phyloP scores from a whole-genome alignment of 2,797 vertebrate species.

The Knipowitschia caucasica region DNA sequence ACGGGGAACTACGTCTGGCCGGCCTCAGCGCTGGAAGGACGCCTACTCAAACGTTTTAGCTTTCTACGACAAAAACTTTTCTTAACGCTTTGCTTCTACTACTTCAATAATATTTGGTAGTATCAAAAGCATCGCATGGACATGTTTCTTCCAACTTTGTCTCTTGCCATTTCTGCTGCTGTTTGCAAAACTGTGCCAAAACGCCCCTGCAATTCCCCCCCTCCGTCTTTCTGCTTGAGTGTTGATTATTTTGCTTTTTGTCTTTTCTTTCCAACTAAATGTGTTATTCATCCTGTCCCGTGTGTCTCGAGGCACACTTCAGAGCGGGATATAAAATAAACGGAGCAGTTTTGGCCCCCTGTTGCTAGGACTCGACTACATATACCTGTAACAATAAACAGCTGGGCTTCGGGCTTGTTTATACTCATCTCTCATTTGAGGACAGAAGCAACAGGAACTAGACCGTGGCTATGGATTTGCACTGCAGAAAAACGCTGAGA shows the following conservation, averaged over 20 bases:
- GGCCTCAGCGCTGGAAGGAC: constrained; percentile 49
- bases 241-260: constrained; percentile 73
- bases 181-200: constrained; percentile 56
- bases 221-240: constrained; percentile 54
- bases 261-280: constrained; percentile 67
- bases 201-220: constrained; percentile 35
- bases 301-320: constrained; percentile 70
- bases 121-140: constrained; percentile 36
- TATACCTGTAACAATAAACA: constrained; percentile 73
- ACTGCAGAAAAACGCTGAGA: constrained; percentile 48
- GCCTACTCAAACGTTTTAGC: constrained; percentile 69
- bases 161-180: constrained; percentile 67
- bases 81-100: constrained; percentile 33
- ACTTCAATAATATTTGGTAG: constrained; percentile 44
- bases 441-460: constrained; percentile 70
- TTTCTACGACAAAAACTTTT: constrained; percentile 63
- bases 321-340: constrained; percentile 71
- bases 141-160: constrained; percentile 43
- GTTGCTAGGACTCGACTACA: constrained; percentile 51
- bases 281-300: constrained; percentile 75
- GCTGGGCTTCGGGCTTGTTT: constrained; percentile 57
- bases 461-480: constrained; percentile 55
- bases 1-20: constrained; percentile 50
- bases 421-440: constrained; percentile 65
- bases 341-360: constrained; percentile 43